These are phyloP conservation scores for Ichneumoninae sp. DNA, from an alignment of 2,888 invertebrate genomes.

Conservation along the genomic window DNA sequence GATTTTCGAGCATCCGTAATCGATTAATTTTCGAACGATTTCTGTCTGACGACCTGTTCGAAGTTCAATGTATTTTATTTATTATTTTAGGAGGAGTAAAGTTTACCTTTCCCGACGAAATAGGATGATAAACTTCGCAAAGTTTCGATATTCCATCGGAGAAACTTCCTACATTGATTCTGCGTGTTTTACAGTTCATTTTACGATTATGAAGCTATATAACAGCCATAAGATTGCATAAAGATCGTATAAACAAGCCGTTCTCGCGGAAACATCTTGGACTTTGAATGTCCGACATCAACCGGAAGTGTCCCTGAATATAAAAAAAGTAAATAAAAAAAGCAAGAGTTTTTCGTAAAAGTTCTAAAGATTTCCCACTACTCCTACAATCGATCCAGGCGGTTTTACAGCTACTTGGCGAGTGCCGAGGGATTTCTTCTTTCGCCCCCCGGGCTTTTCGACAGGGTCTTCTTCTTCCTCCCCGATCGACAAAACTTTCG, in stretches of 20 bases:
- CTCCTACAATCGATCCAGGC: background rate
- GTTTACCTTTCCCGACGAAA: background rate
- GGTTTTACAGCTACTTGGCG: background rate
- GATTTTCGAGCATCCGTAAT: background rate
- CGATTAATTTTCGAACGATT: background rate
- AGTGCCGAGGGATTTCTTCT: background rate
- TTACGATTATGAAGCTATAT: no score
- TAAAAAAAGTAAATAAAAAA: background rate
- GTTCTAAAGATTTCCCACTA: background rate
- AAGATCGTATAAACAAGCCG: no score
- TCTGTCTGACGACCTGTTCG: no score
- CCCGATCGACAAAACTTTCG: constrained; percentile 2
- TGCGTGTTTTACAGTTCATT: no score
- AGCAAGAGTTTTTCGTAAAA: background rate
- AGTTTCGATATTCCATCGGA: background rate
- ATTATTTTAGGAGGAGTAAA: background rate
- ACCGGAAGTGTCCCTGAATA: background rate
- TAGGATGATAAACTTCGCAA: background rate
- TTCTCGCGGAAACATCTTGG: background rate
- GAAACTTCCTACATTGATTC: no score
- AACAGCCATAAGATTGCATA: no score
- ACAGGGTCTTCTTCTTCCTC: background rate
- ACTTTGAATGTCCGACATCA: background rate
- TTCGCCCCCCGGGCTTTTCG: background rate
- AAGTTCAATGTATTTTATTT: background rate